Conservation (phyloP, 2,888 invertebrate species). For the Pyrgus malvae region DNA sequence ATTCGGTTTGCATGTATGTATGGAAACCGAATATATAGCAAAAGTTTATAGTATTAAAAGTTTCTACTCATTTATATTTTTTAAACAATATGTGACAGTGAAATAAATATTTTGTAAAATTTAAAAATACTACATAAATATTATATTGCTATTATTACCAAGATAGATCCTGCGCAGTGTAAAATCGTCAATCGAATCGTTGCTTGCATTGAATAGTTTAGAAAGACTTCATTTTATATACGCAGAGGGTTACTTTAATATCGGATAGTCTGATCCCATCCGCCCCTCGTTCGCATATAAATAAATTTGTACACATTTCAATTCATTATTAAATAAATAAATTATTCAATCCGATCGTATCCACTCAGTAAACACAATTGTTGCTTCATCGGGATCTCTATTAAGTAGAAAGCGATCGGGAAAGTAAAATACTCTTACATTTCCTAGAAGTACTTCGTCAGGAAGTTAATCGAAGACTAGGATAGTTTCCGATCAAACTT, state of each 20-base stretch:
- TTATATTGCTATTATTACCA: too few species aligned
- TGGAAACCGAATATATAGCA: too few species aligned
- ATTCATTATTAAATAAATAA: slow-evolving; percentile 54
- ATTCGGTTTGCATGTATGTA: too few species aligned
- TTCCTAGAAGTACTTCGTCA: slow-evolving; percentile 21
- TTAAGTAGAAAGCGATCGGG: not conserved
- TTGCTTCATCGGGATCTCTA: slow-evolving; percentile 1
- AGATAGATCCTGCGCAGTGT: slow-evolving; percentile 39
- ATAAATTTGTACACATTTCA: slow-evolving; percentile 56
- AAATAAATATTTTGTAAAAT: not conserved
- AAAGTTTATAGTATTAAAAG: too few species aligned
- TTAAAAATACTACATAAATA: not conserved
- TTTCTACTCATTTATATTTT: too few species aligned
- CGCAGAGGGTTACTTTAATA: slow-evolving; percentile 64
- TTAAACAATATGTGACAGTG: too few species aligned
- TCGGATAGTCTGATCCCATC: slow-evolving; percentile 48
- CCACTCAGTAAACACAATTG: slow-evolving; percentile 13
- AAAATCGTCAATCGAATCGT: slow-evolving; percentile 65
- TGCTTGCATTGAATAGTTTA: slow-evolving; percentile 67
- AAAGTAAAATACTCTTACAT: not conserved
- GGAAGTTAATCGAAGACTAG: slow-evolving; percentile 27
- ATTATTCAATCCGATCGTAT: slow-evolving; percentile 42
- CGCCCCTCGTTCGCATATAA: slow-evolving; percentile 49
- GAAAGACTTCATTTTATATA: slow-evolving; percentile 77
- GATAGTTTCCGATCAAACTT: slow-evolving; percentile 41